A percentile compares a stretch with the other conserved stretches of the same genome.
Conservation (phyloP, 2,797 vertebrate genomes). For the Catharus ustulatus region DNA sequence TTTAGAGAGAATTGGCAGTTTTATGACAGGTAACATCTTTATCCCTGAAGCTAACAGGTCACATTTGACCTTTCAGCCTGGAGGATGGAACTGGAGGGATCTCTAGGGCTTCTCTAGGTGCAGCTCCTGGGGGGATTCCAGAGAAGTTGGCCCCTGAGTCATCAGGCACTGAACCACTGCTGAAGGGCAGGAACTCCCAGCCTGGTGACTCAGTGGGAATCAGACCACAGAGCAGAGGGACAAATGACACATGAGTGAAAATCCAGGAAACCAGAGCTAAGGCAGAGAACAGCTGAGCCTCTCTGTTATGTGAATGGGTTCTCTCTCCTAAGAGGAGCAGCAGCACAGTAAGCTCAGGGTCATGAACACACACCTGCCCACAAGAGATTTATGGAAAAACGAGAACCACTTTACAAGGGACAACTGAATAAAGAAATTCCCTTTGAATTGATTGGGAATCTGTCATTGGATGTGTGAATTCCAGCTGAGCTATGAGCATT, state of each 20-base stretch:
- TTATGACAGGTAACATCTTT: neutral
- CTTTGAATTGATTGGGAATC: neutral
- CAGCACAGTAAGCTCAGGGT: neutral
- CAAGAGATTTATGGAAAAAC: neutral
- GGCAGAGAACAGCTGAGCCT: neutral
- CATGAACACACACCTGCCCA: neutral
- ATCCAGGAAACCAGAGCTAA: neutral
- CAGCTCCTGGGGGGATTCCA: accelerated
- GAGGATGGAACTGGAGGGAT: neutral
- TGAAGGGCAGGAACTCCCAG: neutral
- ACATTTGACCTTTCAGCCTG: neutral
- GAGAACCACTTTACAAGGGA: neutral
- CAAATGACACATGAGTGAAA: neutral
- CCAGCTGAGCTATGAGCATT: neutral
- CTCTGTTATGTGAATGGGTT: neutral
- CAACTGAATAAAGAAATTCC: neutral
- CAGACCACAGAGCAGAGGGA: neutral
- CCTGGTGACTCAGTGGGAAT: neutral
- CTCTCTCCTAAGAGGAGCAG: neutral
- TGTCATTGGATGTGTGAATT: neutral
- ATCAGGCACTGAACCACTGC: neutral
- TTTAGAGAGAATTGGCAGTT: neutral
- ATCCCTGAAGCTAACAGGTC: neutral
- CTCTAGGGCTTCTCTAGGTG: neutral
- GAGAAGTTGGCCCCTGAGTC: neutral